phyloP scores from a whole-genome alignment of 1,140 invertebrate genomes.

The Nasonia giraulti region DNA sequence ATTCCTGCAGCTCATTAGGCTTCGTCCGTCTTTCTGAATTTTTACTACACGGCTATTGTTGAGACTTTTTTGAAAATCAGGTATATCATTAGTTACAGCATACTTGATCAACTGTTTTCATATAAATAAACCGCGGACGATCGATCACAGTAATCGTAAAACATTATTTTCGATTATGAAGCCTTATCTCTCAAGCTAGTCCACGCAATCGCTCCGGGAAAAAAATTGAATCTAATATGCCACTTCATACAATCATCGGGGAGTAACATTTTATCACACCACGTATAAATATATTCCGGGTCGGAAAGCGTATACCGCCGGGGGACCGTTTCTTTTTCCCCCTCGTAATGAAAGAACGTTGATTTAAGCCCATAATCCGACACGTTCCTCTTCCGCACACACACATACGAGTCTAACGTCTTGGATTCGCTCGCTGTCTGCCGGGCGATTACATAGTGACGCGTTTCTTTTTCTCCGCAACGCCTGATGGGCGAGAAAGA shows the following conservation, averaged over 20 bases:
- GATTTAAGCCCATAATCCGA: slow-evolving; percentile 20
- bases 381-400: not conserved
- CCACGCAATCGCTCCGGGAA: no score
- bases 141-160: no score
- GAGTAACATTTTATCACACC: no score
- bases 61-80: no score
- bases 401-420: not conserved
- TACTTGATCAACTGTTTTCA: no score
- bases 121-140: no score
- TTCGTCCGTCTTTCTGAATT: not conserved
- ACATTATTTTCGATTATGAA: no score
- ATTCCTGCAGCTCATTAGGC: slow-evolving; percentile 9
- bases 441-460: not conserved
- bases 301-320: no score
- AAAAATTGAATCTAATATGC: not conserved
- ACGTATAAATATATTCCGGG: no score
- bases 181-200: no score
- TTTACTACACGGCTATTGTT: no score
- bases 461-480: not conserved
- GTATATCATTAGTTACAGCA: no score
- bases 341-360: not conserved
- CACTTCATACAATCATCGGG: not conserved
- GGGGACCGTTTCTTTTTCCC: not conserved
- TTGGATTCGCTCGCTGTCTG: not conserved
- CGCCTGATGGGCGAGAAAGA: not conserved